A percentile compares a stretch with the other conserved stretches of the same genome.
Conservation (phyloP, 2,113 vertebrate genomes). For the Datnioides undecimradiatus region DNA sequence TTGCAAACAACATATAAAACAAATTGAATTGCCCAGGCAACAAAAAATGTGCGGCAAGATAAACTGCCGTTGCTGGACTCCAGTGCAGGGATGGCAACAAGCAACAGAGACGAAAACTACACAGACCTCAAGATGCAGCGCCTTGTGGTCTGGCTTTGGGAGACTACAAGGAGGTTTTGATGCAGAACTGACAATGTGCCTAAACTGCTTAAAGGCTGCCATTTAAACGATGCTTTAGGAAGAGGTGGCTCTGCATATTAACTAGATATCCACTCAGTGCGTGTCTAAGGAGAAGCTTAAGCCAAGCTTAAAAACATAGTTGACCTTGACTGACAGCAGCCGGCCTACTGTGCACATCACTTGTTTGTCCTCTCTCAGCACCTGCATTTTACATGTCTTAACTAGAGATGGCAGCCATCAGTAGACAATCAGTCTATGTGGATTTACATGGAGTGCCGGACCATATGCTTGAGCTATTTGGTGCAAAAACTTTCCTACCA, state of each 20-base stretch:
- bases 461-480: no score
- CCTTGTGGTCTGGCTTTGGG: neutral
- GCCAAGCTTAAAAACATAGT: neutral
- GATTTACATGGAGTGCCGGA: no score
- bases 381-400: no score
- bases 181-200: neutral
- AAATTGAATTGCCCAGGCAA: neutral
- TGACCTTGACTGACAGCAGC: neutral
- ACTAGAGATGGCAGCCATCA: neutral
- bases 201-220: neutral
- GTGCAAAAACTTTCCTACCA: neutral
- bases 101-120: no score
- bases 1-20: neutral
- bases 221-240: no score
- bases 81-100: neutral
- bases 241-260: neutral
- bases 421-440: neutral
- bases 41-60: neutral
- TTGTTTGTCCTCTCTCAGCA: neutral
- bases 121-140: neutral
- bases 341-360: neutral
- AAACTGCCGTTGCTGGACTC: neutral
- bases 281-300: neutral
- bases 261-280: no score
- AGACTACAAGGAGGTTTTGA: neutral